Conservation (phyloP, 2,888 invertebrate species). For the Herminia tarsipennalis region DNA sequence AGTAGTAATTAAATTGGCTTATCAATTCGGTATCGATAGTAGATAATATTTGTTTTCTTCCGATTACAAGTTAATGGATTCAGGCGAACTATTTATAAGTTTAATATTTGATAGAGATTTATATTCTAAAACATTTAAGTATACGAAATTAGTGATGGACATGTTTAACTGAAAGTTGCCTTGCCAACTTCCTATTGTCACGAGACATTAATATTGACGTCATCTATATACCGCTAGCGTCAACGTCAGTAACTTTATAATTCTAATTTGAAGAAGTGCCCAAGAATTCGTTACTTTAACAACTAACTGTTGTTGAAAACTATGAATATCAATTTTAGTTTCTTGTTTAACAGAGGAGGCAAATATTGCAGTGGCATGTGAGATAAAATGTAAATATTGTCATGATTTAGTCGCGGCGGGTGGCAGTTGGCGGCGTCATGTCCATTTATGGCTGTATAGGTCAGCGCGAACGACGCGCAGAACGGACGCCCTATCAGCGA, state of each 20-base stretch:
- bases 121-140: too few relatives aligned
- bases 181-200: slow-evolving; percentile 18
- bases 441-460: slow-evolving; percentile 72
- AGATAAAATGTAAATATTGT: slow-evolving; percentile 69
- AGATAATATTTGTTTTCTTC: neutral
- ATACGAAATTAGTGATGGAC: too few relatives aligned
- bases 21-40: slow-evolving; percentile 13
- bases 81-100: slow-evolving; percentile 13
- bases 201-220: slow-evolving; percentile 26
- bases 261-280: slow-evolving; percentile 14
- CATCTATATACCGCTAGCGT: slow-evolving; percentile 27
- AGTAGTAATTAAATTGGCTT: slow-evolving; percentile 6
- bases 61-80: neutral
- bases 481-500: slow-evolving; percentile 50
- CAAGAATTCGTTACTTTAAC: slow-evolving; percentile 18
- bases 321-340: slow-evolving; percentile 21
- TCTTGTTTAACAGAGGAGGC: slow-evolving; percentile 37
- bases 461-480: slow-evolving; percentile 54
- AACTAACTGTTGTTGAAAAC: slow-evolving; percentile 30
- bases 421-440: slow-evolving; percentile 63
- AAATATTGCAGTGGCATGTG: slow-evolving; percentile 57
- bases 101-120: neutral
- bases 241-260: slow-evolving; percentile 14
- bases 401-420: slow-evolving; percentile 66
- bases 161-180: too few relatives aligned